phyloP scores from a whole-genome alignment of 2,888 invertebrate genomes.

The Nomada ruficornis region DNA sequence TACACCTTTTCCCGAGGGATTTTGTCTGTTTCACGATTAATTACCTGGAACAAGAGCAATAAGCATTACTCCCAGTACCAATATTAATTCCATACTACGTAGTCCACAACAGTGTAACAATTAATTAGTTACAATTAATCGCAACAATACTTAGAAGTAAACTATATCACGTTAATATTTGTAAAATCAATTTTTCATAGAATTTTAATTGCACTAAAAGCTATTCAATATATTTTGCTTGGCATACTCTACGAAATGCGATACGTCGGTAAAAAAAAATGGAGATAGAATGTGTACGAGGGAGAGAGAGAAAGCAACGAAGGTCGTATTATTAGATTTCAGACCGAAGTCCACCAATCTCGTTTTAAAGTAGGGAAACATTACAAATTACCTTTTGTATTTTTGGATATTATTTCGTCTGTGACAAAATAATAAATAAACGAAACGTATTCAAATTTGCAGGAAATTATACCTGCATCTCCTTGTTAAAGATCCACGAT shows the following conservation, averaged over 20 bases:
- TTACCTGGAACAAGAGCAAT: conserved; percentile 85
- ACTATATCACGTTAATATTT: no score
- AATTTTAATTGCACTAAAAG: not conserved
- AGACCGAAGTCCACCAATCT: conserved; percentile 17
- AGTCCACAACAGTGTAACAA: no score
- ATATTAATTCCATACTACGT: not conserved
- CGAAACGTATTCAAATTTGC: no score
- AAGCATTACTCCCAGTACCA: not conserved
- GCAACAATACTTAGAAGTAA: no score
- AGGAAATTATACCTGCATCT: conserved; percentile 86
- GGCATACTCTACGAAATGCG: conserved; percentile 8
- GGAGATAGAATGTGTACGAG: not conserved
- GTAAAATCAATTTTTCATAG: no score
- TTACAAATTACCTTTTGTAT: not conserved
- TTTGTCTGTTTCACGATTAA: conserved; percentile 92
- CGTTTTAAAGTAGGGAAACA: not conserved
- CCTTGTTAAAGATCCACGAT: conserved; percentile 91
- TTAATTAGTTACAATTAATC: not conserved
- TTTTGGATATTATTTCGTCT: no score
- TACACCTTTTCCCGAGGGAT: conserved; percentile 91
- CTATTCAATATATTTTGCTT: not conserved
- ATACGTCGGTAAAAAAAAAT: conserved; percentile 6
- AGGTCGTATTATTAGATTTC: conserved; percentile 28
- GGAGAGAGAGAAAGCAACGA: conserved; percentile 13
- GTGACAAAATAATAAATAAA: no score